A percentile compares a stretch with the other conserved stretches of the same genome.
Conservation (phyloP, 2,888 invertebrate species). For the Temnothorax ravouxi region DNA sequence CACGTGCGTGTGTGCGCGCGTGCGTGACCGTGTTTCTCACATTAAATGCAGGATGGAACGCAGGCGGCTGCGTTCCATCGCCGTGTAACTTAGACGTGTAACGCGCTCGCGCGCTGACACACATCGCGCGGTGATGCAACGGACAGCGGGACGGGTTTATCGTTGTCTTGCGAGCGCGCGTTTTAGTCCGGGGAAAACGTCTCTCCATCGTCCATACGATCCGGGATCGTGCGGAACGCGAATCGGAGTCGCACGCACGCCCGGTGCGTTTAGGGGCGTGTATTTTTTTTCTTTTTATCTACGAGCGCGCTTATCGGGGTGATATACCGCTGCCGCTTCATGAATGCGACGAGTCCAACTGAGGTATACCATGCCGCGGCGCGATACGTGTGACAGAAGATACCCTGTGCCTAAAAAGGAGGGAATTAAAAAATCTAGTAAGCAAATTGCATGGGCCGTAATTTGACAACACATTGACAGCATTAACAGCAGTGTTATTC, state of each 20-base stretch:
- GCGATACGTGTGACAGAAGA: not conserved
- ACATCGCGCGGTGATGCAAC: conserved; percentile 20
- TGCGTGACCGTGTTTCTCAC: conserved; percentile 8
- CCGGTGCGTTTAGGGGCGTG: conserved; percentile 8
- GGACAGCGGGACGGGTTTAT: not conserved
- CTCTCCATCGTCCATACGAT: not conserved
- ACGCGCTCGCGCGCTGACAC: conserved; percentile 27
- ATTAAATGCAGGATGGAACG: not conserved
- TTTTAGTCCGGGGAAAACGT: not conserved
- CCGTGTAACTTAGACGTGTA: not conserved
- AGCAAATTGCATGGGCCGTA: not conserved
- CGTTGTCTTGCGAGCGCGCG: not conserved
- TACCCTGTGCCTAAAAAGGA: not conserved
- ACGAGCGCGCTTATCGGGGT: not conserved
- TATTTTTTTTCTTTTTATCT: conserved; percentile 18
- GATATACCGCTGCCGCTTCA: not conserved
- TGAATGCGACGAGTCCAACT: not conserved
- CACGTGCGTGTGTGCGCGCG: not conserved
- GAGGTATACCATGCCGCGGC: not conserved
- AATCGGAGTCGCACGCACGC: not conserved
- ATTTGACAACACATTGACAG: not conserved
- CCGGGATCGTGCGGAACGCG: too few relatives aligned
- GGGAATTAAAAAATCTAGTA: not conserved
- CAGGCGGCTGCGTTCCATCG: not conserved
- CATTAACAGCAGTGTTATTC: not conserved